Evolutionary conservation across 2,888 invertebrate genomes (phyloP).

Genomic region (Cataglyphis rosenhaueri): DNA sequence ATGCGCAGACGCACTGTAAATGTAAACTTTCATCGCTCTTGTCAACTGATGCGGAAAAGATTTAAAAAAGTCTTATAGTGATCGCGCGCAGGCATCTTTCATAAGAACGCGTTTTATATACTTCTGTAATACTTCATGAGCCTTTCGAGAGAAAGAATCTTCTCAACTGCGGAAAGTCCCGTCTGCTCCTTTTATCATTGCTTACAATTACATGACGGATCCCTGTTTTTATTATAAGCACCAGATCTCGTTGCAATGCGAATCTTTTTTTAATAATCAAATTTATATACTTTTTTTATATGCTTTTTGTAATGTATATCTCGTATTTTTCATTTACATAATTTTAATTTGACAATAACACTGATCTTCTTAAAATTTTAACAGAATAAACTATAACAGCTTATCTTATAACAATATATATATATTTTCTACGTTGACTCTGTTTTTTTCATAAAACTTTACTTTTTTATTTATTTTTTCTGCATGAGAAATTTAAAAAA

Average conservation of each 20-base stretch:
- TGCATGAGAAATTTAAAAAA: not conserved
- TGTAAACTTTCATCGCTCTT: not conserved
- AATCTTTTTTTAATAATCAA: not conserved
- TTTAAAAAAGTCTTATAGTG: conserved; percentile 2
- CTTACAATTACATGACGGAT: conserved; percentile 6
- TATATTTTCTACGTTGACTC: not conserved
- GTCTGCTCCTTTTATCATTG: not conserved
- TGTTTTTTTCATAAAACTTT: not conserved
- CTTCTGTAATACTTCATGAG: not conserved
- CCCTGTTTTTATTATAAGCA: not conserved
- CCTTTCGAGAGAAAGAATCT: not conserved
- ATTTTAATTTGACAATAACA: not conserved
- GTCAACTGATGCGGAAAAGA: not conserved
- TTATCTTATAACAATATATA: not conserved
- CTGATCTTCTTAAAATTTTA: not conserved
- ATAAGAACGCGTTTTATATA: not conserved
- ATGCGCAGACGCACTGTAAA: not conserved
- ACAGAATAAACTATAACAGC: not conserved
- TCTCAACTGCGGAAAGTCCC: conserved; percentile 3
- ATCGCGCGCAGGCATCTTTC: not conserved
- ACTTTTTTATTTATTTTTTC: not conserved
- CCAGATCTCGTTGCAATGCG: not conserved
- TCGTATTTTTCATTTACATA: not conserved
- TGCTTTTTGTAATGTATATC: not conserved
- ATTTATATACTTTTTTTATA: not conserved